Evolutionary conservation across 2,797 vertebrate genomes (phyloP).

Genomic region (Rhinatrema bivittatum): DNA sequence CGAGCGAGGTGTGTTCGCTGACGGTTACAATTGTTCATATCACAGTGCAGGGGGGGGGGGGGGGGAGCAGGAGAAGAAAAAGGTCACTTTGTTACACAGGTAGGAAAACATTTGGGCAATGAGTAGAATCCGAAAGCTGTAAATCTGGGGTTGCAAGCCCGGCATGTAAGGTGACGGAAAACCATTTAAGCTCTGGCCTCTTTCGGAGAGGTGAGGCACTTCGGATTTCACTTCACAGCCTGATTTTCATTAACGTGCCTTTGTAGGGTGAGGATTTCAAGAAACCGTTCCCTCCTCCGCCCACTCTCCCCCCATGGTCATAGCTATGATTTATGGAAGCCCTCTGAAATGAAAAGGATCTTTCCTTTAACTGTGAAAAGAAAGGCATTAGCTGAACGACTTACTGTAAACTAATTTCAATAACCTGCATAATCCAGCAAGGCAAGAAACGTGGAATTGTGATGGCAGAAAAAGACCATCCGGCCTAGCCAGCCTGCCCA

Average conservation of each 20-base stretch:
- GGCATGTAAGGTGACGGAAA: constrained; percentile 28
- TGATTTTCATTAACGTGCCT: constrained; percentile 55
- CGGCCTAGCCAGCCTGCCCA: too few relatives aligned
- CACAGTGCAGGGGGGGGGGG: constrained; percentile 7
- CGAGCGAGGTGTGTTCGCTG: constrained; percentile 41
- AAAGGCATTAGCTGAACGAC: too few relatives aligned
- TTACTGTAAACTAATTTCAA: too few relatives aligned
- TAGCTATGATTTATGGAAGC: constrained; percentile 39
- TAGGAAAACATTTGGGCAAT: constrained; percentile 55
- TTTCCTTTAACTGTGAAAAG: not conserved
- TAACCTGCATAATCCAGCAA: too few relatives aligned
- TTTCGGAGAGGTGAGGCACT: constrained; percentile 39
- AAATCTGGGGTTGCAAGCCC: constrained; percentile 43
- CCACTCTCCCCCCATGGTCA: too few relatives aligned
- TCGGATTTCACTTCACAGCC: constrained; percentile 40
- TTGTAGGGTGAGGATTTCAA: constrained; percentile 42
- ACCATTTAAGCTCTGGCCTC: constrained; percentile 37
- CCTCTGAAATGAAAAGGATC: constrained; percentile 21
- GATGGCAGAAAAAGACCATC: too few relatives aligned
- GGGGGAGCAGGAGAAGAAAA: not conserved
- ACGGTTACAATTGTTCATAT: constrained; percentile 52
- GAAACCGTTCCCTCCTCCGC: constrained; percentile 33
- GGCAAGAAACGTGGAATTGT: too few relatives aligned
- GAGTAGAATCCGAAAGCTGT: constrained; percentile 59
- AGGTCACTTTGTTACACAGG: constrained; percentile 34